A percentile compares a stretch with the other conserved stretches of the same genome.
Conservation (phyloP, 2,113 vertebrate species). For the Dromiciops gliroides region DNA sequence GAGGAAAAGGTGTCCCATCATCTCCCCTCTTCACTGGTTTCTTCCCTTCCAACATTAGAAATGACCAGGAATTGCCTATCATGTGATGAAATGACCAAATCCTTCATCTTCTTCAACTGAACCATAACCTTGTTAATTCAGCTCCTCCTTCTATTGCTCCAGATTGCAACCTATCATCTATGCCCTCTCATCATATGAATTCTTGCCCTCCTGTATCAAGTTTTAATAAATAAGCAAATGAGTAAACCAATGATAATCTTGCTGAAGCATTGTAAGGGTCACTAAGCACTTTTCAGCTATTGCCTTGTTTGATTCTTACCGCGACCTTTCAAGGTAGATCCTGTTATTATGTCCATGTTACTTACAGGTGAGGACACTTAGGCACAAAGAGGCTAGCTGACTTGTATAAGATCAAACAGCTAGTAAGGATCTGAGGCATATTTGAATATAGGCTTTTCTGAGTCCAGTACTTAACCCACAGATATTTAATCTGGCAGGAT, state of each 20-base stretch:
- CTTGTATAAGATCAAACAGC: background rate
- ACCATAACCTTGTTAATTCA: background rate
- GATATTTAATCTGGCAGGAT: too few species aligned
- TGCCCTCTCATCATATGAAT: background rate
- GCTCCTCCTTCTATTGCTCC: too few species aligned
- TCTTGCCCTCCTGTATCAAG: background rate
- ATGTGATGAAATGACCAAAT: too few species aligned
- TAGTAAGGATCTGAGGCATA: background rate
- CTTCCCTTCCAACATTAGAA: too few species aligned
- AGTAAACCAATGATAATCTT: background rate
- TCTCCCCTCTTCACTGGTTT: too few species aligned
- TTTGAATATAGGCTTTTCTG: background rate
- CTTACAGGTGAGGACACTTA: background rate
- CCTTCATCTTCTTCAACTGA: too few species aligned
- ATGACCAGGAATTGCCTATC: too few species aligned
- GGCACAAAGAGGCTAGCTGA: background rate
- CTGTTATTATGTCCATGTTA: background rate
- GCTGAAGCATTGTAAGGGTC: too few species aligned
- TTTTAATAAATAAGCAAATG: background rate
- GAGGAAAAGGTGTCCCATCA: too few species aligned
- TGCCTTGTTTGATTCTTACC: background rate
- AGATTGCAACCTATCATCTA: background rate
- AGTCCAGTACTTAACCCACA: background rate
- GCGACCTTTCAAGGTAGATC: background rate
- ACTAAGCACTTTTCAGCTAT: background rate